phyloP scores from a whole-genome alignment of 2,113 vertebrate species.

The Mus musculus region GRCm39 chr15:18583501-18584000 shows the following conservation, averaged over 20 bases:
- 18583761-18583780: not conserved
- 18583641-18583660: not conserved
- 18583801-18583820: not conserved
- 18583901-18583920: not conserved
- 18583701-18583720: not conserved
- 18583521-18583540: not conserved
- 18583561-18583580: not conserved
- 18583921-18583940: not conserved
- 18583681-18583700: not conserved
- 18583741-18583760: not conserved
- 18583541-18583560: not conserved
- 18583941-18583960: not conserved
- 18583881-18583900: no score
- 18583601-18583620: not conserved
- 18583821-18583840: not conserved
- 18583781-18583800: accelerated
- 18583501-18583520: not conserved
- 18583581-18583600: not conserved
- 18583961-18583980: no score
- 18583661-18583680: not conserved
- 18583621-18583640: not conserved
- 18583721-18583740: not conserved
- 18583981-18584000: not conserved
- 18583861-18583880: not conserved
- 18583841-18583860: not conserved